Conservation (phyloP, 2,888 invertebrate genomes). For the Melangyna quadrimaculata region DNA sequence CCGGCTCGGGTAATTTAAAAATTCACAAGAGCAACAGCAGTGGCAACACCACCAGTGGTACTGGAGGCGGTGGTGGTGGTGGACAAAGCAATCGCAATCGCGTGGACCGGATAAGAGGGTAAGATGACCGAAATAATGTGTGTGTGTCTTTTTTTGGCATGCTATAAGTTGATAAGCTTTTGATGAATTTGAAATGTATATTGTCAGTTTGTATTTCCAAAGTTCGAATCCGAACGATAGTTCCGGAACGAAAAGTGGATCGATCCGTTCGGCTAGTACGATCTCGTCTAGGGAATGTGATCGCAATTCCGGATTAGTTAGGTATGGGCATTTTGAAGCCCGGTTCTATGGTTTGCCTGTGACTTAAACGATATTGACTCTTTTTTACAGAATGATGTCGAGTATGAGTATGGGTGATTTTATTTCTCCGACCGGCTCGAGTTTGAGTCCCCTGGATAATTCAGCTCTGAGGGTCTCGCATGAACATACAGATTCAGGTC, state of each 20-base stretch:
- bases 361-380: not conserved
- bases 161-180: constrained; percentile 58
- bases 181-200: constrained; percentile 68
- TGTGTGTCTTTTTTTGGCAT: constrained; percentile 24
- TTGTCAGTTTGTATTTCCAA: constrained; percentile 80
- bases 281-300: constrained; percentile 83
- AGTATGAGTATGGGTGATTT: constrained; percentile 82
- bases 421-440: constrained; percentile 80
- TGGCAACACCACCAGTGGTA: constrained; percentile 77
- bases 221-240: constrained; percentile 80
- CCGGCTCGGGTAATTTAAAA: constrained; percentile 79
- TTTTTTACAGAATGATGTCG: constrained; percentile 81
- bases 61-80: constrained; percentile 75
- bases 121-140: constrained; percentile 73
- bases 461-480: constrained; percentile 84
- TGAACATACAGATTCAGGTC: constrained; percentile 89
- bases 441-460: constrained; percentile 80
- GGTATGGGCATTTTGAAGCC: constrained; percentile 75
- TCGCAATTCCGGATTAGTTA: constrained; percentile 82
- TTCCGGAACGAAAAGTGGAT: constrained; percentile 81
- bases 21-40: constrained; percentile 81
- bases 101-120: constrained; percentile 81
- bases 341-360: not conserved
- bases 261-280: constrained; percentile 84
- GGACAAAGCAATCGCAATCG: constrained; percentile 80